phyloP scores from a whole-genome alignment of 2,113 vertebrate species.

The Pimephales promelas region DNA sequence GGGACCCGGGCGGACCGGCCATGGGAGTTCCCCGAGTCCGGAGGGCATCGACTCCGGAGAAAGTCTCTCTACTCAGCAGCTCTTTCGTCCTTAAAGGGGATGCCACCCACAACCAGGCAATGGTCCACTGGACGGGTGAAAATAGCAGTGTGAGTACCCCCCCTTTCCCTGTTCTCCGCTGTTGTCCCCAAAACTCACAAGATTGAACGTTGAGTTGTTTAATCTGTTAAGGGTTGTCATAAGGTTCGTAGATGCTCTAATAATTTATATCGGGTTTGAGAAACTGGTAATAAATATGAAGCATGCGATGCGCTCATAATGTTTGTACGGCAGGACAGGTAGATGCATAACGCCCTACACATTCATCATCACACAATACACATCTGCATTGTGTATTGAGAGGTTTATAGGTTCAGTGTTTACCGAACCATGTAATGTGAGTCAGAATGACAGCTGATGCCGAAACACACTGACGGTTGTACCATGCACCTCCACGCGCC shows the following conservation, averaged over 20 bases:
- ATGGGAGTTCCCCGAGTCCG: slow-evolving; percentile 60
- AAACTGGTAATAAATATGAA: background rate
- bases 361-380: background rate
- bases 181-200: slow-evolving; percentile 27
- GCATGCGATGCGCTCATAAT: background rate
- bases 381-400: background rate
- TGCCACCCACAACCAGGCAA: slow-evolving; percentile 97
- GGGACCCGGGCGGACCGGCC: slow-evolving; percentile 51
- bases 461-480: background rate
- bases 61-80: slow-evolving; percentile 88
- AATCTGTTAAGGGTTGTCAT: background rate
- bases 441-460: slow-evolving; percentile 31
- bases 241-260: background rate
- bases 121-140: slow-evolving; percentile 98
- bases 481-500: background rate
- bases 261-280: background rate
- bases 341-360: background rate
- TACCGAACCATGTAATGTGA: slow-evolving; percentile 10
- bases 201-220: background rate
- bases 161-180: background rate
- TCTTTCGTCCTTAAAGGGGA: slow-evolving; percentile 97
- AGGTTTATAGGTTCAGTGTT: background rate
- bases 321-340: background rate
- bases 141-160: slow-evolving; percentile 95
- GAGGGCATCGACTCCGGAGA: slow-evolving; percentile 79